These are phyloP conservation scores for Drosophila picticornis DNA, from an alignment of 2,888 invertebrate genomes.

Conservation along the genomic window DNA sequence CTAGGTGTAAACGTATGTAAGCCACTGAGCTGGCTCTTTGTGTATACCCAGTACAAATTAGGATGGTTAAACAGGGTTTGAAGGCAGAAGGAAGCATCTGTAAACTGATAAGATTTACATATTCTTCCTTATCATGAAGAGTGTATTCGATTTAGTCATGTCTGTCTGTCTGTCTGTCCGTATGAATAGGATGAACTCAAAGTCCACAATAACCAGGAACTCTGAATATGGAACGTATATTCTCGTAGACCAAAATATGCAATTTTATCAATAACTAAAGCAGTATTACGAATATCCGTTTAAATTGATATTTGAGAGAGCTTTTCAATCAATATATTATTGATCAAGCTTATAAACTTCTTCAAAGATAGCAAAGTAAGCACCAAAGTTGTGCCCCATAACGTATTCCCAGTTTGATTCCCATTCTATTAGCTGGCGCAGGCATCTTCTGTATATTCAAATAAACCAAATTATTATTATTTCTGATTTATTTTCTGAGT, in stretches of 20 bases:
- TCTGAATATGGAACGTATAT: no score
- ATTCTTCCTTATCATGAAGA: no score
- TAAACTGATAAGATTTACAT: no score
- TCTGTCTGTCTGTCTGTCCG: no score
- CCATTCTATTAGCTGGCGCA: background rate
- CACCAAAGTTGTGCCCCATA: background rate
- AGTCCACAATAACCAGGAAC: no score
- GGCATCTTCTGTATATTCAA: background rate
- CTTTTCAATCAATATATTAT: background rate
- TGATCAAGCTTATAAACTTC: no score
- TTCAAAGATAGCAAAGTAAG: background rate
- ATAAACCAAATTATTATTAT: no score
- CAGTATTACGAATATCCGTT: background rate
- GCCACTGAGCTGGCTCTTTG: conserved; percentile 16
- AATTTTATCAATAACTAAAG: background rate
- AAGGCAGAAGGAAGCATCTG: background rate
- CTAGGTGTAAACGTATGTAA: conserved; percentile 48
- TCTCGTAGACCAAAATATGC: background rate
- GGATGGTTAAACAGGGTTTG: background rate
- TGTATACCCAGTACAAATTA: background rate
- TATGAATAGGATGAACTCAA: no score
- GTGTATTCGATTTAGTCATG: no score
- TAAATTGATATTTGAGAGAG: background rate
- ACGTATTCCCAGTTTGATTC: background rate
- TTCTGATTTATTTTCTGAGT: no score